Conservation (phyloP, 2,888 invertebrate species). For the Nomada lathburiana region DNA sequence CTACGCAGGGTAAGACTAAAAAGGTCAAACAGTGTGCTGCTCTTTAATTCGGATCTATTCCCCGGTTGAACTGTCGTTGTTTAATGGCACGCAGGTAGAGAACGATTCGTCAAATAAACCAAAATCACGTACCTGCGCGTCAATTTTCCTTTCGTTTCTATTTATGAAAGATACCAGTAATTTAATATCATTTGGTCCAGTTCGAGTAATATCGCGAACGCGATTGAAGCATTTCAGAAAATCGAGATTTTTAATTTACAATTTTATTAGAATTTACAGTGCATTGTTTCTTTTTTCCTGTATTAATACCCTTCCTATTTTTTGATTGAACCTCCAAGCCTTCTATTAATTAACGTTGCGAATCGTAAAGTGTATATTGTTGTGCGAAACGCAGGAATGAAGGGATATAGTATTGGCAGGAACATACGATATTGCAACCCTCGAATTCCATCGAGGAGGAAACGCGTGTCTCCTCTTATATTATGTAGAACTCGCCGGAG, state of each 20-base stretch:
- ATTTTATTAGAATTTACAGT: too few species aligned
- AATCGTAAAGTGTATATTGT: not conserved
- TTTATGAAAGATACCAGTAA: too few species aligned
- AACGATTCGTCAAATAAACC: not conserved
- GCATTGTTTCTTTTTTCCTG: too few species aligned
- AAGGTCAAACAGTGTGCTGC: slow-evolving; percentile 49
- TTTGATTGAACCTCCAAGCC: too few species aligned
- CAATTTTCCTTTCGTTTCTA: too few species aligned
- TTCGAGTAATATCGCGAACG: too few species aligned
- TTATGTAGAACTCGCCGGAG: slow-evolving; percentile 6
- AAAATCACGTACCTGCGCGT: not conserved
- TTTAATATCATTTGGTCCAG: too few species aligned
- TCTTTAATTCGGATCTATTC: slow-evolving; percentile 34
- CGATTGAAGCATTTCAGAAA: too few species aligned
- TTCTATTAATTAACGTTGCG: not conserved
- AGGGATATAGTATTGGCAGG: not conserved
- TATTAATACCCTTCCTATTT: too few species aligned
- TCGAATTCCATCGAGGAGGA: slow-evolving; percentile 16
- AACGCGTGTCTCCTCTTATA: slow-evolving; percentile 12
- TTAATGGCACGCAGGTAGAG: slow-evolving; percentile 22
- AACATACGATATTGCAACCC: slow-evolving; percentile 3
- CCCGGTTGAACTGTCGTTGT: slow-evolving; percentile 9
- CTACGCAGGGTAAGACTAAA: slow-evolving; percentile 23
- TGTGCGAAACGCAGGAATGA: not conserved
- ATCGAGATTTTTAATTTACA: too few species aligned